Percentiles rank a stretch among this genome's conserved stretches.
Evolutionary conservation across 2,888 invertebrate genomes (phyloP).

Genomic region (Lycaena phlaeas): DNA sequence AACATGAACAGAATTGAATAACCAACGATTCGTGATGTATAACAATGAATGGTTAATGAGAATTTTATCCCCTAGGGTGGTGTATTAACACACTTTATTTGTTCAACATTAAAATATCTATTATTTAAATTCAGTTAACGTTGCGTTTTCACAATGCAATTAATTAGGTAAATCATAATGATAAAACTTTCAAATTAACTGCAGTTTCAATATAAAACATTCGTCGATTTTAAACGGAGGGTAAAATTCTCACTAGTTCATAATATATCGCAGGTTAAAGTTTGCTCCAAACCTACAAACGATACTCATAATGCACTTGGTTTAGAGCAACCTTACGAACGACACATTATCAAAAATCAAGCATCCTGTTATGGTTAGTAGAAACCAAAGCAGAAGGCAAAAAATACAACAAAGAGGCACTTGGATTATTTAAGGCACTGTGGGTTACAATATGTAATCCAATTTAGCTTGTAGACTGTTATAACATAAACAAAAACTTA

Average conservation of each 20-base stretch:
- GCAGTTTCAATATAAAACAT: not conserved
- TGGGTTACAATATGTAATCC: slow-evolving; percentile 6
- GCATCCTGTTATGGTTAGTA: slow-evolving; percentile 5
- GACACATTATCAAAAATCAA: not conserved
- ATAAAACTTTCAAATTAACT: slow-evolving; percentile 2
- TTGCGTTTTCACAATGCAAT: slow-evolving; percentile 12
- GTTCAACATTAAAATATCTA: slow-evolving; percentile 20
- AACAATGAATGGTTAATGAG: slow-evolving; percentile 41
- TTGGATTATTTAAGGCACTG: slow-evolving; percentile 25
- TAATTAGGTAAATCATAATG: slow-evolving; percentile 13
- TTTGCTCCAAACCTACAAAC: not conserved
- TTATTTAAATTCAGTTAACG: slow-evolving; percentile 19
- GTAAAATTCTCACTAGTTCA: slow-evolving; percentile 11
- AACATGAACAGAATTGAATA: slow-evolving; percentile 43
- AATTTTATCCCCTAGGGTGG: slow-evolving; percentile 41
- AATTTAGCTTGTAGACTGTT: slow-evolving; percentile 11
- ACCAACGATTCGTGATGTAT: slow-evolving; percentile 24
- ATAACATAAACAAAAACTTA: slow-evolving; percentile 21
- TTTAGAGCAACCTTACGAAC: slow-evolving; percentile 6
- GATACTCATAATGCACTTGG: not conserved
- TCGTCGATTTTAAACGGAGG: slow-evolving; percentile 7
- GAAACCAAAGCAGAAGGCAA: slow-evolving; percentile 5
- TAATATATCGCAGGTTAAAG: not conserved
- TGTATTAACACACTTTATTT: slow-evolving; percentile 20
- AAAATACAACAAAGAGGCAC: slow-evolving; percentile 35